phyloP scores from a whole-genome alignment of 2,113 vertebrate species.

The Acanthisitta chloris region DNA sequence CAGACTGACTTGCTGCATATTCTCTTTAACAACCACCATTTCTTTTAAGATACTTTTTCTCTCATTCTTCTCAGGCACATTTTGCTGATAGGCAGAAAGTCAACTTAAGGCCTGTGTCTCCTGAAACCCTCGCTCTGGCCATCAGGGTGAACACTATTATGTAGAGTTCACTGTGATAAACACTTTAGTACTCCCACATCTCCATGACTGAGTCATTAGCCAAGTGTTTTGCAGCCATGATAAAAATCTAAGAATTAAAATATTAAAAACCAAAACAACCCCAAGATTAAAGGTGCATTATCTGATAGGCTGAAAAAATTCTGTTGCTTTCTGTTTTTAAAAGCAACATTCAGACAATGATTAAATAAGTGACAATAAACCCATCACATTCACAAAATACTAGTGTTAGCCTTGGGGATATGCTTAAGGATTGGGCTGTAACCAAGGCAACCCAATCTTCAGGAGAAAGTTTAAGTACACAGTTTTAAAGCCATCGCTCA shows the following conservation, averaged over 20 bases:
- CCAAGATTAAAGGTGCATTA: background rate
- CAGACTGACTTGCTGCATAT: background rate
- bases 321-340: background rate
- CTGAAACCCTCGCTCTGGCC: background rate
- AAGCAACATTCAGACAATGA: background rate
- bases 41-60: background rate
- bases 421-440: constrained; percentile 27
- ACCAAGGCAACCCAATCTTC: constrained; percentile 45
- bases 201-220: background rate
- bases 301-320: background rate
- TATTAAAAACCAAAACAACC: background rate
- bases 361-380: constrained; percentile 27
- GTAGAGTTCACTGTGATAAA: background rate
- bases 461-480: constrained; percentile 13
- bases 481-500: constrained; percentile 36
- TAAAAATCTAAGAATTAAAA: constrained; percentile 12
- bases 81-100: background rate
- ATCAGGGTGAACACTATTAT: background rate
- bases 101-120: background rate
- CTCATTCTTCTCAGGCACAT: background rate
- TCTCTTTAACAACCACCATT: background rate
- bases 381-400: background rate
- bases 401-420: constrained; percentile 8
- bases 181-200: background rate
- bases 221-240: background rate